phyloP scores from a whole-genome alignment of 2,113 vertebrate genomes.

The Megaceryle maxima region DNA sequence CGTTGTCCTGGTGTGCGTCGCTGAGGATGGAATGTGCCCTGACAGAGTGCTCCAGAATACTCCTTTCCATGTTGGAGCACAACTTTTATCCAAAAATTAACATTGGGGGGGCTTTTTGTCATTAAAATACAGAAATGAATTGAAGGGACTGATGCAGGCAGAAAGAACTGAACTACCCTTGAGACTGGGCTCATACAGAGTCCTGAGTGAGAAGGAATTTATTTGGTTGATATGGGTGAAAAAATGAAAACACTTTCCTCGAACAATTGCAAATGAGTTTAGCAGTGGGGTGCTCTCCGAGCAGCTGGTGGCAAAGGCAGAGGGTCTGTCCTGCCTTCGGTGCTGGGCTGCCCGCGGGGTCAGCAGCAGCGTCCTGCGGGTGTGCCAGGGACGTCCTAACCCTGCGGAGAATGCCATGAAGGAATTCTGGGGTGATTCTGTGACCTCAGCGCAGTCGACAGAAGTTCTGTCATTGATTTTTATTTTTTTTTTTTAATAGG shows the following conservation, averaged over 20 bases:
- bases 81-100: not conserved
- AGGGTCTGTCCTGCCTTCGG: not conserved
- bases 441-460: not conserved
- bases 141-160: not conserved
- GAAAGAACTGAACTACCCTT: not conserved
- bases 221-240: not conserved
- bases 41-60: rapidly evolving
- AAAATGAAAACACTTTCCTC: not conserved
- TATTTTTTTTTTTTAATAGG: not conserved
- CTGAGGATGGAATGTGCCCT: not conserved
- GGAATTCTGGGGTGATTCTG: not conserved
- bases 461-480: not conserved
- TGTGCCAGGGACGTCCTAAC: not conserved
- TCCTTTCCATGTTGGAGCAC: not conserved
- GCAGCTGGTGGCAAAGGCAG: not conserved
- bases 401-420: not conserved
- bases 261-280: not conserved
- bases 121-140: not conserved
- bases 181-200: not conserved
- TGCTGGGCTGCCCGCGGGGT: too few relatives aligned
- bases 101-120: not conserved
- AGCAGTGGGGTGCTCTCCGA: not conserved
- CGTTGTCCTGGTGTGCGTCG: not conserved
- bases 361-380: not conserved
- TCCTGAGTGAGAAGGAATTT: not conserved